Base-by-base conservation (phyloP, 2,888 invertebrate species). In the Ecliptopera silaceata region DNA sequence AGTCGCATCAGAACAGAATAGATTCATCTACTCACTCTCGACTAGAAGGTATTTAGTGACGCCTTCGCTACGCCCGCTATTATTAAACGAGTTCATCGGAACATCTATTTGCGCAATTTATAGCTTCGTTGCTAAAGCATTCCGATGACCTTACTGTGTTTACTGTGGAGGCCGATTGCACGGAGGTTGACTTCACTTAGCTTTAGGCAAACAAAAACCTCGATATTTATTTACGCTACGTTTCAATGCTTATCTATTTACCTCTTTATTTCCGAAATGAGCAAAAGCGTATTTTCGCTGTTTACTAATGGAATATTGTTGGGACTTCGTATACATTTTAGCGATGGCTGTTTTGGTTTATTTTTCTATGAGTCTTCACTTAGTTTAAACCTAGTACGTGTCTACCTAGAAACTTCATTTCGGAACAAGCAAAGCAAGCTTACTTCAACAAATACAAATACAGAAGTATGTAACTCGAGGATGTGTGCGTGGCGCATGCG, bases 51-150 rank as follows among this genome's bases (percentile, higher is more conserved):
- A 78, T 79, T 78, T 75, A 74, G 80, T 79, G 82, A 83, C 86
- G 85, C 84, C 86, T 79, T 83, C 88, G 79, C 86, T 85, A 86
- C 86, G 84, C 82, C 80, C 69, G 85, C 89, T 90, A 89, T 88
- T 88, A 88, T 86, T 90, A 88, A 88, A 88, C 83, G 88, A 91
- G 89, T 90, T 90, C 90, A 90, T 88, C 90, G 90, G 90, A 90
- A 88, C 88, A 86, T 90, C 90, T 89, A 89, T 90, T 91, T 88
- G 87, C 87, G 90, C 88, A 89, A 91, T 90, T 86, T 82, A 82
- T 83, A 86, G 77, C 83, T 84, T 84, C 82, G 80, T 82, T 76
- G 79, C 83, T 79, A 81, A 80, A 82, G 77, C 81, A 85, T 86
- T 84, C 80, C 76, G 82, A 82, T 84, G 87, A 88, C 86, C 86